Evolutionary conservation across 2,888 invertebrate genomes (phyloP).

Genomic region (Schizotus pectinicornis): DNA sequence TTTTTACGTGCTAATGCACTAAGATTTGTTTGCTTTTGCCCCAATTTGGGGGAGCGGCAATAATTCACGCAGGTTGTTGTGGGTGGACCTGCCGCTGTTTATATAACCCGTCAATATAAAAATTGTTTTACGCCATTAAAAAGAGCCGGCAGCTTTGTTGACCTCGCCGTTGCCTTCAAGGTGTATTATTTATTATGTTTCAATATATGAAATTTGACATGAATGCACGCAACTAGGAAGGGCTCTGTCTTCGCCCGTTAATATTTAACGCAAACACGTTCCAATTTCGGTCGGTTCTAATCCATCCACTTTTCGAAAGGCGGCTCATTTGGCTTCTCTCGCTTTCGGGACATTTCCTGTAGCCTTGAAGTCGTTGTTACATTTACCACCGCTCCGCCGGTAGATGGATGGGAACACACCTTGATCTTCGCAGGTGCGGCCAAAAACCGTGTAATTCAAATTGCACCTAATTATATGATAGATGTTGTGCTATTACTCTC

Average conservation of each 20-base stretch:
- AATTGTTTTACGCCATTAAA: not conserved
- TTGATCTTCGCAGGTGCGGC: slow-evolving; percentile 51
- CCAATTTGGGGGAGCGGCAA: too few species aligned
- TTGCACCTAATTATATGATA: slow-evolving; percentile 51
- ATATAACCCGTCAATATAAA: not conserved
- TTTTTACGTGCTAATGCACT: too few species aligned
- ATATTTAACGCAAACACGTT: slow-evolving; percentile 28
- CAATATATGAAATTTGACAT: slow-evolving; percentile 27
- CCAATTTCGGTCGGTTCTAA: slow-evolving; percentile 23
- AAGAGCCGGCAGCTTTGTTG: slow-evolving; percentile 8
- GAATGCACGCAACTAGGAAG: slow-evolving; percentile 32
- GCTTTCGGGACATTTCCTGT: slow-evolving; percentile 36
- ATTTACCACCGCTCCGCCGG: slow-evolving; percentile 36
- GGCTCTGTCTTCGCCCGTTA: slow-evolving; percentile 31
- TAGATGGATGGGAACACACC: slow-evolving; percentile 43
- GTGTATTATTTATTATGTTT: slow-evolving; percentile 31
- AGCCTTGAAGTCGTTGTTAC: slow-evolving; percentile 33
- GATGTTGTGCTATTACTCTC: slow-evolving; percentile 46
- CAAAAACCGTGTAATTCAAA: slow-evolving; percentile 52
- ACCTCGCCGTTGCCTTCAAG: slow-evolving; percentile 21
- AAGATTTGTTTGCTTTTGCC: too few species aligned
- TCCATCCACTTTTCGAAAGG: slow-evolving; percentile 22
- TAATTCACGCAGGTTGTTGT: too few species aligned
- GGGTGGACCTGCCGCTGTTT: too few species aligned
- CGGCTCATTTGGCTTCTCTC: slow-evolving; percentile 20